These are phyloP conservation scores for Orestias chungarensis DNA, from an alignment of 2,797 vertebrate genomes.

Conservation along the genomic window DNA sequence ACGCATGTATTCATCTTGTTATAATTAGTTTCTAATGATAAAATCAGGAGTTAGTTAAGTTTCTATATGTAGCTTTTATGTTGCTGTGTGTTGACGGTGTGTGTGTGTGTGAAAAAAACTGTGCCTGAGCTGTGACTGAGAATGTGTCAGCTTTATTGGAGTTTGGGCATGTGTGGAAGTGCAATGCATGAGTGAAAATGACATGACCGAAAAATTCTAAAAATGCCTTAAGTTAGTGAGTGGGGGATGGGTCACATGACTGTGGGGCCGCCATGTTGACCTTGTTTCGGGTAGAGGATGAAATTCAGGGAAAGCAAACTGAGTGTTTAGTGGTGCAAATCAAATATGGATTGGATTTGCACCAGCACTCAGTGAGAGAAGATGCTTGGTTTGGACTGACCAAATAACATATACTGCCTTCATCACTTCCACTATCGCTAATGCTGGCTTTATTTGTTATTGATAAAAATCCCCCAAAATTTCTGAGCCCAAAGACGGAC, in stretches of 20 bases:
- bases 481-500: background rate
- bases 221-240: slow-evolving; percentile 69
- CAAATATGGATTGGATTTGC: slow-evolving; percentile 21
- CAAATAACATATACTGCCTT: slow-evolving; percentile 5
- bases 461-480: background rate
- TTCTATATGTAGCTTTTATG: background rate
- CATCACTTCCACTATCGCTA: background rate
- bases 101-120: slow-evolving; percentile 1
- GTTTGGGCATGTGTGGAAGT: slow-evolving; percentile 3
- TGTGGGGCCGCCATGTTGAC: slow-evolving; percentile 52
- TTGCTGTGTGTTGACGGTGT: background rate
- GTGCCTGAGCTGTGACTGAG: background rate
- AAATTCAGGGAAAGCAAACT: slow-evolving; percentile 10
- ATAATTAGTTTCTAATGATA: background rate
- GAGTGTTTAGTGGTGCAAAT: slow-evolving; percentile 18
- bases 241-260: slow-evolving; percentile 72
- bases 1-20: background rate
- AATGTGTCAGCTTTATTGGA: background rate
- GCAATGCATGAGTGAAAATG: slow-evolving; percentile 54
- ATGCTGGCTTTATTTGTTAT: background rate
- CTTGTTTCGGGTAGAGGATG: slow-evolving; percentile 45
- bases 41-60: background rate
- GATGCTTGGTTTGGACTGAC: background rate
- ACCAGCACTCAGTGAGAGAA: slow-evolving; percentile 5
- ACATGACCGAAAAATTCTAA: slow-evolving; percentile 63